A percentile compares a stretch with the other conserved stretches of the same genome.
phyloP scores from a whole-genome alignment of 2,113 vertebrate genomes.

The Heterochromis multidens region DNA sequence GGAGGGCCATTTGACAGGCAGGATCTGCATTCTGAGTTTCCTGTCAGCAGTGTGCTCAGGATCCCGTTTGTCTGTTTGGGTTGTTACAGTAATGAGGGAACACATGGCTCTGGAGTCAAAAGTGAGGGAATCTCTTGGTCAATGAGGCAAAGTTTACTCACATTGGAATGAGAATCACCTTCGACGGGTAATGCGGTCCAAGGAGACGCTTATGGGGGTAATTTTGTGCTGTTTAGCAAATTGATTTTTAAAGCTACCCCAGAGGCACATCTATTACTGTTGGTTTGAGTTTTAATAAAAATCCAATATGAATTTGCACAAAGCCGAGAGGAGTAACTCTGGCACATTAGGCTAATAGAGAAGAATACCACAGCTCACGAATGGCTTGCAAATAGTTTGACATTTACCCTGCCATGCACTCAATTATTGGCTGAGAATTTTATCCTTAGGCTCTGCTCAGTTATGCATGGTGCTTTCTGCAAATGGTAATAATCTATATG shows the following conservation, averaged over 20 bases:
- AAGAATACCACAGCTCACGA: constrained; percentile 50
- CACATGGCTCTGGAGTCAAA: background rate
- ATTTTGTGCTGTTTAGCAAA: constrained; percentile 74
- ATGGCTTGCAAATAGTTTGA: constrained; percentile 61
- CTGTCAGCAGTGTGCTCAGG: constrained; percentile 4
- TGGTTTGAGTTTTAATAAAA: constrained; percentile 74
- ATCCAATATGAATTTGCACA: constrained; percentile 73
- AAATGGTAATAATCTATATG: constrained; percentile 52
- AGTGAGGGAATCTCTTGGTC: background rate
- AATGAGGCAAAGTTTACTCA: constrained; percentile 50
- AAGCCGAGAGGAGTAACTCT: constrained; percentile 61
- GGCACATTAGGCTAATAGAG: constrained; percentile 69
- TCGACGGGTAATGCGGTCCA: constrained; percentile 55
- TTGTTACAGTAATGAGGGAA: constrained; percentile 31
- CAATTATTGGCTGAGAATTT: constrained; percentile 55
- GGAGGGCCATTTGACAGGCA: constrained; percentile 49
- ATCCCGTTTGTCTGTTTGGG: constrained; percentile 28
- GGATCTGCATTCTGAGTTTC: constrained; percentile 15
- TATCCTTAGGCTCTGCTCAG: constrained; percentile 46
- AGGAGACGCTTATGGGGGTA: constrained; percentile 65
- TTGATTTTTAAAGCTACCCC: constrained; percentile 75
- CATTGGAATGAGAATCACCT: constrained; percentile 58
- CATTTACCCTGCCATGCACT: constrained; percentile 62
- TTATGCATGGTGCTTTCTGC: constrained; percentile 37
- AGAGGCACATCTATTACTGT: constrained; percentile 69